Evolutionary conservation across 2,113 vertebrate species (phyloP).

Genomic region (Excalfactoria chinensis): DNA sequence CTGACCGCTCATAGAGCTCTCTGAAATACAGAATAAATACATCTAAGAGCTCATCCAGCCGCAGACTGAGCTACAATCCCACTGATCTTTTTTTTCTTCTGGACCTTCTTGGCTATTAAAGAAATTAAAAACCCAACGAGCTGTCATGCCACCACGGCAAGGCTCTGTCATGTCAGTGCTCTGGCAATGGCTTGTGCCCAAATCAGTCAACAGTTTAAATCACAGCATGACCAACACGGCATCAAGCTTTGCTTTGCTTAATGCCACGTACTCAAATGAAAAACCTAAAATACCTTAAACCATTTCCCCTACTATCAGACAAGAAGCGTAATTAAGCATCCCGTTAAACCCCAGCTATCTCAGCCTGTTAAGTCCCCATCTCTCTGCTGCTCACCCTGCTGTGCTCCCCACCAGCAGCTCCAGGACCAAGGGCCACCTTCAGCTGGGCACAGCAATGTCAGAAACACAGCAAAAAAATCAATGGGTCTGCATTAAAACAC

Average conservation of each 20-base stretch:
- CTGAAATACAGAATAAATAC: conserved; percentile 23
- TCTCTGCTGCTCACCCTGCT: background rate
- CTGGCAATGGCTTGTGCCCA: background rate
- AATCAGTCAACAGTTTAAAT: background rate
- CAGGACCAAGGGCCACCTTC: background rate
- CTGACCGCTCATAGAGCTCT: conserved; percentile 16
- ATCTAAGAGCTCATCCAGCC: background rate
- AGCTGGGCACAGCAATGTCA: background rate
- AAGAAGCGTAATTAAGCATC: background rate
- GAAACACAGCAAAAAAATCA: background rate
- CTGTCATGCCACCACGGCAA: too few species aligned
- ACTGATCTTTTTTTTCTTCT: background rate
- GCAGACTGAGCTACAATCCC: background rate
- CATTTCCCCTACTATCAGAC: background rate
- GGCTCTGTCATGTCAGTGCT: background rate
- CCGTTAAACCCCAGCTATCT: background rate
- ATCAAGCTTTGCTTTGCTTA: background rate
- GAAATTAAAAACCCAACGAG: background rate
- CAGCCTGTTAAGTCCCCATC: background rate
- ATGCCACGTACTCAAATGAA: background rate
- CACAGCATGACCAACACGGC: background rate
- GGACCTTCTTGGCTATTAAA: background rate
- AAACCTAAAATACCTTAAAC: background rate
- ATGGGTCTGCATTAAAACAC: background rate
- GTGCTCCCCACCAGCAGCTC: background rate